These are phyloP conservation scores for Notodonta ziczac DNA, from an alignment of 2,888 invertebrate species.

Conservation along the genomic window DNA sequence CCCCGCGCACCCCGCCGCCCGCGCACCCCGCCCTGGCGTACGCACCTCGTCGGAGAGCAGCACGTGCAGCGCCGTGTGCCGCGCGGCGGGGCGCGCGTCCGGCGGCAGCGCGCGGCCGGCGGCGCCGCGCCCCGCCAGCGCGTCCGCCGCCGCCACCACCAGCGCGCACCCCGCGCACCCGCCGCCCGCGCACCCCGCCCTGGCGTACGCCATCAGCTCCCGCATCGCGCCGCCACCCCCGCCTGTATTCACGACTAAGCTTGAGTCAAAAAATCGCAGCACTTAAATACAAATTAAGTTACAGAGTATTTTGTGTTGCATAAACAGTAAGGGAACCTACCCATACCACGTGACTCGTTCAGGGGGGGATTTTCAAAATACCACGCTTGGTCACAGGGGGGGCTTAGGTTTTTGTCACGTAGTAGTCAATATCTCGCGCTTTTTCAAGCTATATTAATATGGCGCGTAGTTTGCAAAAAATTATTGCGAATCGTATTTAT, in stretches of 20 bases:
- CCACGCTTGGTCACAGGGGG: too few relatives aligned
- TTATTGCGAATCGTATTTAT: too few relatives aligned
- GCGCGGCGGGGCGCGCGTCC: conserved; percentile 83
- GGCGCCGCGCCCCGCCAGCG: conserved; percentile 89
- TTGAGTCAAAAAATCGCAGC: too few relatives aligned
- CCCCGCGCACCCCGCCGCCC: conserved; percentile 82
- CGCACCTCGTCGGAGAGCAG: conserved; percentile 60
- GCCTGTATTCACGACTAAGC: conserved; percentile 33
- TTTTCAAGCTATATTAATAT: too few relatives aligned
- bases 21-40: conserved; percentile 75
- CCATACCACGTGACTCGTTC: too few relatives aligned
- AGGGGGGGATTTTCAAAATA: too few relatives aligned
- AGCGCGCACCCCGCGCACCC: conserved; percentile 87
- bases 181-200: conserved; percentile 78
- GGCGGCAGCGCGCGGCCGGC: conserved; percentile 87
- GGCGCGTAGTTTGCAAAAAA: too few relatives aligned
- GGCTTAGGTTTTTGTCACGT: too few relatives aligned
- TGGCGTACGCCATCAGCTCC: conserved; percentile 83
- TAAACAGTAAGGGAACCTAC: too few relatives aligned
- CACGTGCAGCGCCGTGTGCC: conserved; percentile 83
- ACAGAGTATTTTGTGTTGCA: too few relatives aligned
- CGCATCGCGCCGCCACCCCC: conserved; percentile 85
- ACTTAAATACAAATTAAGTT: neutral
- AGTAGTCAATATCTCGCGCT: too few relatives aligned
- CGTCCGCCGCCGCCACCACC: conserved; percentile 89